A percentile compares a stretch with the other conserved stretches of the same genome.
These are phyloP conservation scores for Pharmacophagus antenor DNA, from an alignment of 2,888 invertebrate species.

Conservation along the genomic window DNA sequence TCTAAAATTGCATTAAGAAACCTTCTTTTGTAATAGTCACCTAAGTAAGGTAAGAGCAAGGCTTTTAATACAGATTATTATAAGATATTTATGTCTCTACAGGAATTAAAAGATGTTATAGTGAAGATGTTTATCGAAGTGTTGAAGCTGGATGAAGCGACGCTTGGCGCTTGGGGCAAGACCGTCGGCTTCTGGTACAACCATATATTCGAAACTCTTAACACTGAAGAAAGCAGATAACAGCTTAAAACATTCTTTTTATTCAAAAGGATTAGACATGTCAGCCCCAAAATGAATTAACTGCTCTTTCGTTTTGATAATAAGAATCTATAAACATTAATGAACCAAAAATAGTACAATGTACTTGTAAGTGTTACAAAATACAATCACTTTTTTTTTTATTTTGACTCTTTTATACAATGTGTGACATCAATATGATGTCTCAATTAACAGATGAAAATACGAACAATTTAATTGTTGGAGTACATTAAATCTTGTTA, in stretches of 20 bases:
- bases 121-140: conserved; percentile 50
- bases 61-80: too few species aligned
- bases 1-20: too few species aligned
- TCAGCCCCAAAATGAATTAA: neutral
- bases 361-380: neutral
- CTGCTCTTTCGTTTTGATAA: neutral
- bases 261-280: neutral
- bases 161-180: conserved; percentile 50
- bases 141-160: conserved; percentile 42
- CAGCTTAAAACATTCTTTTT: too few species aligned
- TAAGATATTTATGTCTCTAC: conserved; percentile 30
- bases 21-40: too few species aligned
- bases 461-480: neutral
- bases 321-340: neutral
- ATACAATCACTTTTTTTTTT: neutral
- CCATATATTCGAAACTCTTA: conserved; percentile 46
- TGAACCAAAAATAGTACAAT: conserved; percentile 1
- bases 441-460: neutral
- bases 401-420: neutral
- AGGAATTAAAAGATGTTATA: conserved; percentile 55
- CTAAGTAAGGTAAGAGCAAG: too few species aligned
- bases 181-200: conserved; percentile 55
- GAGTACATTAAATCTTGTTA: neutral
- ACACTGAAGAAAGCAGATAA: conserved; percentile 18
- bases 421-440: neutral